A percentile compares a stretch with the other conserved stretches of the same genome.
Conservation (phyloP, 2,888 invertebrate species). For the Scaeva pyrastri region DNA sequence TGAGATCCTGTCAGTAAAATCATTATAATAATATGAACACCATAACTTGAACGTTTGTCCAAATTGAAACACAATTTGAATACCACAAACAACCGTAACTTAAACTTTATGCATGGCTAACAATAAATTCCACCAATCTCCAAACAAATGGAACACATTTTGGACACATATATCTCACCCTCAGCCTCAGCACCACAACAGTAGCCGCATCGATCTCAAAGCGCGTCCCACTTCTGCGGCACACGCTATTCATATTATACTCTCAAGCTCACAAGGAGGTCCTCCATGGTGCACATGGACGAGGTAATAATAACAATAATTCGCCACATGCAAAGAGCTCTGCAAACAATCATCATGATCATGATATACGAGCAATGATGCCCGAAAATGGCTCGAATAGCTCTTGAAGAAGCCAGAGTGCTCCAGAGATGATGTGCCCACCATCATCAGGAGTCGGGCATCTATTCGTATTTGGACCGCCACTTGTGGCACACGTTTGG, state of each 20-base stretch:
- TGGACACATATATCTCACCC: slow-evolving; percentile 68
- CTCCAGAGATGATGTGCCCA: slow-evolving; percentile 52
- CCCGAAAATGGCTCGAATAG: slow-evolving; percentile 69
- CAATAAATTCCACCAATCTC: slow-evolving; percentile 59
- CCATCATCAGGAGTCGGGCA: too few relatives aligned
- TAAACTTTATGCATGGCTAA: neutral
- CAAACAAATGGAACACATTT: slow-evolving; percentile 67
- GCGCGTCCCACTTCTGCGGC: too few relatives aligned
- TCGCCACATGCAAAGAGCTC: slow-evolving; percentile 20
- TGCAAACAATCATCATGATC: slow-evolving; percentile 69
- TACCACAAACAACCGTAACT: slow-evolving; percentile 25
- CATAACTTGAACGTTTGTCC: slow-evolving; percentile 1
- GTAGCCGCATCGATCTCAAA: neutral
- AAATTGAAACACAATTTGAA: neutral
- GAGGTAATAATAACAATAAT: slow-evolving; percentile 66
- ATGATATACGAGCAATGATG: slow-evolving; percentile 75
- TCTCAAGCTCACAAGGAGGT: slow-evolving; percentile 35
- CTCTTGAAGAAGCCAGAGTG: slow-evolving; percentile 12
- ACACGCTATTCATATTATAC: neutral
- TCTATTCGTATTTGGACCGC: neutral
- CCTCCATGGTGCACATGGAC: slow-evolving; percentile 3
- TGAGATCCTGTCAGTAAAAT: slow-evolving; percentile 53
- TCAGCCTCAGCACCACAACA: neutral
- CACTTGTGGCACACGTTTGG: slow-evolving; percentile 68
- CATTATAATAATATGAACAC: slow-evolving; percentile 51